phyloP scores from a whole-genome alignment of 1,140 invertebrate species.

The Drosophila persimilis region DNA sequence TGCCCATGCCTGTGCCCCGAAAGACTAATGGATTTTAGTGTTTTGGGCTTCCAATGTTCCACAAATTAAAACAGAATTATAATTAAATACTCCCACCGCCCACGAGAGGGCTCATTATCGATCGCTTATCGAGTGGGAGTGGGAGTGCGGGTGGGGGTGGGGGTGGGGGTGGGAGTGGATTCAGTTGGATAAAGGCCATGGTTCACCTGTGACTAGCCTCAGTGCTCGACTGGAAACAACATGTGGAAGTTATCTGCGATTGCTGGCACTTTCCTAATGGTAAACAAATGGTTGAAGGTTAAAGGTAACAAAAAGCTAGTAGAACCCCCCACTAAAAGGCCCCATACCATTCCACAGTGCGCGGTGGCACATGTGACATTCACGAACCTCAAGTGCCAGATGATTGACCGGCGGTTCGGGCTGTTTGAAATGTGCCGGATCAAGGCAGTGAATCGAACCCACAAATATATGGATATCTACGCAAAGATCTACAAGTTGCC shows the following conservation, averaged over 20 bases:
- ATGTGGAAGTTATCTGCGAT: not conserved
- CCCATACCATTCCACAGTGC: not conserved
- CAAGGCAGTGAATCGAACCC: conserved; percentile 48
- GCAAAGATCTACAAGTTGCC: conserved; percentile 2
- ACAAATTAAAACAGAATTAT: no score
- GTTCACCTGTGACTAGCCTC: no score
- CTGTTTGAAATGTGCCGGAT: conserved; percentile 29
- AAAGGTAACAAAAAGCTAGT: no score
- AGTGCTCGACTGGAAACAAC: not conserved
- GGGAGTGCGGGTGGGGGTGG: no score
- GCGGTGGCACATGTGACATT: conserved; percentile 9
- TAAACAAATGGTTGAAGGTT: not conserved
- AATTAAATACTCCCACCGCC: no score
- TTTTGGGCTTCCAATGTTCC: no score
- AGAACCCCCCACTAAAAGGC: not conserved
- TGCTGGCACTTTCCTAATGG: not conserved
- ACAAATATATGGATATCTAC: conserved; percentile 40
- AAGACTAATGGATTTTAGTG: not conserved
- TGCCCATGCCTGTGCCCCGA: no score
- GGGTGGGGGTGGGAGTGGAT: no score
- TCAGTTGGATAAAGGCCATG: no score
- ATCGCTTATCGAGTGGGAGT: no score
- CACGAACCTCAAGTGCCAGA: conserved; percentile 42
- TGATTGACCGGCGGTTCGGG: conserved; percentile 3
- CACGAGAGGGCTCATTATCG: no score